Percentiles rank a stretch among this genome's conserved stretches.
Conservation (phyloP, 2,888 invertebrate genomes). For the Amphipoea lucens region DNA sequence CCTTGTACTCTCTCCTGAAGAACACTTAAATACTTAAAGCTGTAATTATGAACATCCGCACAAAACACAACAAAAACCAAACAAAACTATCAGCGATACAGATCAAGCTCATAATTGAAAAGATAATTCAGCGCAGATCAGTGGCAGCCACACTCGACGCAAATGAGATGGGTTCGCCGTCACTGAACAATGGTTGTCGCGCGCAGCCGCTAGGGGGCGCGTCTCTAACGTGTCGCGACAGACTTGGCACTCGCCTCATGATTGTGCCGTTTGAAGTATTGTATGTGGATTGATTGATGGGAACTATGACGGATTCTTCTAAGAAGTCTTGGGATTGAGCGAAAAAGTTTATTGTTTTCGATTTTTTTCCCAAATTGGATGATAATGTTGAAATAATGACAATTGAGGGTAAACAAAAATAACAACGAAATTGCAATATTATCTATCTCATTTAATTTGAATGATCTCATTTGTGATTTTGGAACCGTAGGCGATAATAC, state of each 20-base stretch:
- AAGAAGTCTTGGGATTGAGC: neutral
- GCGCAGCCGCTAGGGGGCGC: slow-evolving; percentile 48
- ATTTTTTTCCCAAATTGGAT: neutral
- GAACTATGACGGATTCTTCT: slow-evolving; percentile 4
- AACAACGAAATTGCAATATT: neutral
- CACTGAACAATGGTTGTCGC: slow-evolving; percentile 64
- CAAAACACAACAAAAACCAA: slow-evolving; percentile 27
- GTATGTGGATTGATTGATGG: slow-evolving; percentile 37
- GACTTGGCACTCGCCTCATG: slow-evolving; percentile 34
- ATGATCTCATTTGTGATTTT: neutral
- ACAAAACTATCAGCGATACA: slow-evolving; percentile 44
- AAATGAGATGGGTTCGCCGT: slow-evolving; percentile 55
- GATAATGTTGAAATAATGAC: too few relatives aligned
- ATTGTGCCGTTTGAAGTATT: slow-evolving; percentile 34
- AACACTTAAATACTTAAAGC: neutral
- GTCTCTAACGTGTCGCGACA: slow-evolving; percentile 49
- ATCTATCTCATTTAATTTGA: neutral
- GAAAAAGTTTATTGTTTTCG: neutral
- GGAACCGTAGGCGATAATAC: neutral
- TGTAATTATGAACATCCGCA: neutral
- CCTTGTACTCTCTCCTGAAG: neutral
- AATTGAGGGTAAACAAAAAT: too few relatives aligned
- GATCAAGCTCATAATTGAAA: slow-evolving; percentile 53
- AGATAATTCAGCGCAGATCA: slow-evolving; percentile 57
- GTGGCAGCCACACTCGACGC: slow-evolving; percentile 42